Conservation (phyloP, 2,797 vertebrate genomes). For the Oophaga sylvatica region DNA sequence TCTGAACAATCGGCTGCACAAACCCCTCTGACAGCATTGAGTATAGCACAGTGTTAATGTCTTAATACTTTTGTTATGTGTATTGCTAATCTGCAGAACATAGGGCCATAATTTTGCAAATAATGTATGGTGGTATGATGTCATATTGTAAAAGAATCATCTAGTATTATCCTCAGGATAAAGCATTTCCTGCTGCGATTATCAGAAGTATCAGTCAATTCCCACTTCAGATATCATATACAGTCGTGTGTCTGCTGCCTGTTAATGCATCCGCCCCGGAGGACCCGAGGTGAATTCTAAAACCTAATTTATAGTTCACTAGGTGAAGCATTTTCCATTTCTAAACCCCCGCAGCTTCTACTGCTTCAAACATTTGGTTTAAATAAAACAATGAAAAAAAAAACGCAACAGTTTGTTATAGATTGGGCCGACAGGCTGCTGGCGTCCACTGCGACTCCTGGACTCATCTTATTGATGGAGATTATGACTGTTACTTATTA, state of each 20-base stretch:
- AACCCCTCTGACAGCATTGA: too few relatives aligned
- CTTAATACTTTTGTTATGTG: too few relatives aligned
- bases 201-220: neutral
- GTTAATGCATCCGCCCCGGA: constrained; percentile 16
- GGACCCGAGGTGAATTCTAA: constrained; percentile 12
- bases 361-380: constrained; percentile 38
- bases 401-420: constrained; percentile 28
- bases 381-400: constrained; percentile 8
- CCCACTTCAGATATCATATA: neutral
- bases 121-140: neutral
- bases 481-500: neutral
- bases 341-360: constrained; percentile 9
- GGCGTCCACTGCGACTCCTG: neutral
- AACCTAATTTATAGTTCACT: constrained; percentile 13
- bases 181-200: neutral
- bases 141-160: neutral
- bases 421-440: constrained; percentile 12
- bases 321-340: constrained; percentile 1
- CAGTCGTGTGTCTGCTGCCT: constrained; percentile 3
- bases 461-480: neutral
- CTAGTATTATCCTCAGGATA: neutral
- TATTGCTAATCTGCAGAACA: too few relatives aligned
- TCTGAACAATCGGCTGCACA: too few relatives aligned
- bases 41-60: too few relatives aligned
- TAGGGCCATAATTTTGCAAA: too few relatives aligned